Evolutionary conservation across 2,888 invertebrate genomes (phyloP).

Genomic region (Melitaea athalia): DNA sequence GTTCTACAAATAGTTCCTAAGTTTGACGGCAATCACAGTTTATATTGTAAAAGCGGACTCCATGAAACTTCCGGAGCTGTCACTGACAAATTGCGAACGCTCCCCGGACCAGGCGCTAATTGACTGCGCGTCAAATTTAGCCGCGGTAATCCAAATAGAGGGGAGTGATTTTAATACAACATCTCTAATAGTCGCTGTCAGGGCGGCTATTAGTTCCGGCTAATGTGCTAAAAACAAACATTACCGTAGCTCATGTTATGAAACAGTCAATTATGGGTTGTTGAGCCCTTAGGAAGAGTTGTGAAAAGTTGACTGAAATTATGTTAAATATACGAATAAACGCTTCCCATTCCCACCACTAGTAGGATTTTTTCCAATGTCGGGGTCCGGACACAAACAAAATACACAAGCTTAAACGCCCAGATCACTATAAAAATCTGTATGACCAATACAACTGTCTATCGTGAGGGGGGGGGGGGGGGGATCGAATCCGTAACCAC

Average conservation of each 20-base stretch:
- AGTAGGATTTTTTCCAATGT: too few relatives aligned
- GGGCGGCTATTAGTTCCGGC: constrained; percentile 27
- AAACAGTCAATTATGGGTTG: constrained; percentile 8
- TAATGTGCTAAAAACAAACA: constrained; percentile 31
- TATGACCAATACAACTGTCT: too few relatives aligned
- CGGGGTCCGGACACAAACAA: too few relatives aligned
- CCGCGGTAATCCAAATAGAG: constrained; percentile 69
- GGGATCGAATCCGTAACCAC: too few relatives aligned
- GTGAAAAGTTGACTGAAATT: neutral
- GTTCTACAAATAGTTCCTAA: constrained; percentile 19
- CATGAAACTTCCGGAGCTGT: constrained; percentile 71
- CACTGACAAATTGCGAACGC: constrained; percentile 76
- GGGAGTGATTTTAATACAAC: constrained; percentile 54
- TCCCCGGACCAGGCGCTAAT: constrained; percentile 64
- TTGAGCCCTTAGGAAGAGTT: neutral
- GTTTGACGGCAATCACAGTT: constrained; percentile 41
- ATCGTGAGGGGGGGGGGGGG: too few relatives aligned
- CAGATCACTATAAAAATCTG: too few relatives aligned
- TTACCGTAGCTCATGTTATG: constrained; percentile 5
- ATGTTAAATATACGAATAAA: neutral
- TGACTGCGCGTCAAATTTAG: constrained; percentile 78
- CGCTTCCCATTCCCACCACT: too few relatives aligned
- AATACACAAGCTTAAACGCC: too few relatives aligned
- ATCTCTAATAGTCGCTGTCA: constrained; percentile 35
- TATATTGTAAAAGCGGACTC: constrained; percentile 44